These are phyloP conservation scores for Pitangus sulphuratus DNA, from an alignment of 2,797 vertebrate species.

Conservation along the genomic window DNA sequence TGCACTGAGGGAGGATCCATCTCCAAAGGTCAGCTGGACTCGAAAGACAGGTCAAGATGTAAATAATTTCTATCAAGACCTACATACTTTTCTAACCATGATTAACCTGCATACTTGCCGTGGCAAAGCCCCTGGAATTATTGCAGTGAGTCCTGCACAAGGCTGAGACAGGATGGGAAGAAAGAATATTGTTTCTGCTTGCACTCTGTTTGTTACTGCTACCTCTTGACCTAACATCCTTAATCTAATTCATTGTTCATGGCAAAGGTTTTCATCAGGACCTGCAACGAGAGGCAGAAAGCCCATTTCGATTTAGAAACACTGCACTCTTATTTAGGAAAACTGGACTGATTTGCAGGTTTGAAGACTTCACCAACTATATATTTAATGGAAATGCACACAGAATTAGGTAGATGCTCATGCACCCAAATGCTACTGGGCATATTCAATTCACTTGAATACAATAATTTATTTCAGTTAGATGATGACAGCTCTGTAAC, in stretches of 20 bases:
- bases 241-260: neutral
- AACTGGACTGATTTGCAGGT: neutral
- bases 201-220: neutral
- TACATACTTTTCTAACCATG: neutral
- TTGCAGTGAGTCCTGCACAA: neutral
- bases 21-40: neutral
- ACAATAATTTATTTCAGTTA: constrained; percentile 13
- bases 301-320: neutral
- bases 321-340: neutral
- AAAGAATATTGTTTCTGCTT: neutral
- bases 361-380: neutral
- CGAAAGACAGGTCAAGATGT: neutral
- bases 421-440: neutral
- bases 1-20: fast-evolving
- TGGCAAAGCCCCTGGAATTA: neutral
- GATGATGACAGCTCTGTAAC: neutral
- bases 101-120: neutral
- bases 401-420: neutral
- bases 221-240: neutral
- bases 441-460: neutral
- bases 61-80: neutral
- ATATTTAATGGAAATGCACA: constrained; percentile 2
- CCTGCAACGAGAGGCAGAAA: neutral
- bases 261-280: neutral
- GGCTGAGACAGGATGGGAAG: neutral